These are phyloP conservation scores for Xestia sexstrigata DNA, from an alignment of 2,888 invertebrate genomes.

Conservation along the genomic window DNA sequence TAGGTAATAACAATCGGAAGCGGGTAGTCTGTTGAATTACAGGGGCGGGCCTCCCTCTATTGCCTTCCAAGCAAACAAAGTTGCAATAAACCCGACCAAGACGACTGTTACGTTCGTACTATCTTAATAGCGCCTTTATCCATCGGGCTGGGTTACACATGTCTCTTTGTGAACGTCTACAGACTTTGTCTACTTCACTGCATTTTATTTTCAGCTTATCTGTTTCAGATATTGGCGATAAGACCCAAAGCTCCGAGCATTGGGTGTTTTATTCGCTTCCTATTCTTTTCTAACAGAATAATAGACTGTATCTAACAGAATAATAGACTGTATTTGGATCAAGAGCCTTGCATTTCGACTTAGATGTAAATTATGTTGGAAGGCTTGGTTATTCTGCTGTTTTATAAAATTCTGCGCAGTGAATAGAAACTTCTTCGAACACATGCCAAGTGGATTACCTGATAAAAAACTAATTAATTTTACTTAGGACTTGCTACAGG, in stretches of 20 bases:
- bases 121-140: constrained; percentile 83
- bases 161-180: constrained; percentile 76
- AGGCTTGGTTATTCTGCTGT: neutral
- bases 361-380: constrained; percentile 23
- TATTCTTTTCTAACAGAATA: constrained; percentile 48
- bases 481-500: constrained; percentile 2
- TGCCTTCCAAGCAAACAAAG: constrained; percentile 85
- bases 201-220: constrained; percentile 77
- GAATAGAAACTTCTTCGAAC: constrained; percentile 5
- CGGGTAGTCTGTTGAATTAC: constrained; percentile 78
- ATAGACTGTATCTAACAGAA: constrained; percentile 42
- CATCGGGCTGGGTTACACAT: constrained; percentile 81
- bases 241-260: constrained; percentile 44
- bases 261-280: constrained; percentile 53
- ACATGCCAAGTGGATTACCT: neutral
- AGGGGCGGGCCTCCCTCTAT: constrained; percentile 79
- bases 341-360: constrained; percentile 35
- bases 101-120: constrained; percentile 78
- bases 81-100: constrained; percentile 87
- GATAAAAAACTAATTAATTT: neutral
- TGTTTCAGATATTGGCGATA: constrained; percentile 64
- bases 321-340: constrained; percentile 33
- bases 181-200: constrained; percentile 75
- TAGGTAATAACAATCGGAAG: constrained; percentile 87
- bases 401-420: constrained; percentile 15